Evolutionary conservation across 2,797 vertebrate genomes (phyloP), one percentile per base, ranked within the genome.

Genomic region (Melanogrammus aeglefinus): DNA sequence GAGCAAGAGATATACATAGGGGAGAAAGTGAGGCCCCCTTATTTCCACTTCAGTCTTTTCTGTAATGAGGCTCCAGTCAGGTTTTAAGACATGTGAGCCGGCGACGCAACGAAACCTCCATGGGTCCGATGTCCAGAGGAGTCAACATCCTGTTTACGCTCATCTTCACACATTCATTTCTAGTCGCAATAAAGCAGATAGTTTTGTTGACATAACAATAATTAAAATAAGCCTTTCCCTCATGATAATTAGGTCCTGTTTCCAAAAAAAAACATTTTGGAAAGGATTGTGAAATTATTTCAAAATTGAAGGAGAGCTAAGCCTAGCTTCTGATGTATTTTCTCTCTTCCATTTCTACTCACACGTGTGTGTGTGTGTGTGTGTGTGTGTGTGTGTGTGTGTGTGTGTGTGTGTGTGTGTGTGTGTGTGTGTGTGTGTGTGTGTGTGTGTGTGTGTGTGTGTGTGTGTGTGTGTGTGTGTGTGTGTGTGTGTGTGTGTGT

Each of bases 271-370:
- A 36, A 36, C 33, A 33, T 69, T 83, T 80, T 38, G 29, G 72
- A 74, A 80, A 83, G 12, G 33, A 66, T 84, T 75, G 72, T 16
- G 82, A 83, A 80, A 71, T n/a, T 73, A 66, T 77, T 78, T 85
- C 47, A 35, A 75, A 80, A 72, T 79, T 70, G 51, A 33, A 79
- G 63, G 75, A 66, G 9, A 83, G 39, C 77, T 86, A 74, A 76
- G 44, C 35, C 1, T 1, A 83, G 79, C 38, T 72, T 76, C 80
- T 85, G 82, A 81, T 76, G 86, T 79, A 82, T 84, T 82, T 84
- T 79, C 72, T 77, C 75, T 74, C 79, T 80, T 78, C 35, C 76
- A 29, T 84, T 82, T 86, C 71, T 81, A 83, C 79, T 85, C 85
- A 87, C 44, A 73, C 85, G 81, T 85, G 77, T 74, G 80, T 76